Evolutionary conservation across 1,140 invertebrate species (phyloP), one percentile per base, ranked within the genome.

Genomic region (Conopomorpha cramerella): DNA sequence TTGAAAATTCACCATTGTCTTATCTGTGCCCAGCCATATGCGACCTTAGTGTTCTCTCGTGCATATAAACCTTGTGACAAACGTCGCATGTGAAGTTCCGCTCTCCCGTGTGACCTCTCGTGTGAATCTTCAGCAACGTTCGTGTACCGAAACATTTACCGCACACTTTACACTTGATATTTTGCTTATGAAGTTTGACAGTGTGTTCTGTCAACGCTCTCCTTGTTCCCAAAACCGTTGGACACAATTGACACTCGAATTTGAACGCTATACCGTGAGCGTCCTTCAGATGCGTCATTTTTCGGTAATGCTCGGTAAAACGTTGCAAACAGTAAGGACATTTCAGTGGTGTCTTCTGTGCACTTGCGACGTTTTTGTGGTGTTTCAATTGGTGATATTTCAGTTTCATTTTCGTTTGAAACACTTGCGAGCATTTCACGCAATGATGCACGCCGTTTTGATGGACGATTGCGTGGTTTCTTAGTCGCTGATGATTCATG

Each of bases 1-100:
- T n/a, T n/a, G n/a, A n/a, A n/a, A n/a, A n/a, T n/a, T n/a, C n/a
- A n/a, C n/a, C n/a, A n/a, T n/a, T n/a, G n/a, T n/a, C n/a, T n/a
- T n/a, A n/a, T n/a, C 73, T 77, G 38, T 87, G 86, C 3, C 85
- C 86, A 33, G 86, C 82, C 48, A 87, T 81, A 47, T 89, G 87
- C 31, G 87, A 81, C 18, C 87, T 77, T 70, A 89, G 81, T 26
- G 85, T 87, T 45, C 87, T 78, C 45, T 86, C 84, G 35, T 87
- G 78, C 30, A 84, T 86, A 55, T 86, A 87, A 3, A 79, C 60
- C 31, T 84, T 81, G 18, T 79, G 70, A 45, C 85, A 87, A 16
- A 82, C 58, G 8, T 51, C 46, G 45, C 82, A 84, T 17, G 70
- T 66, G 50, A 84, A 85, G 12, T 83, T 82, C n/a, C 81, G 65